Conservation (phyloP, 2,113 vertebrate genomes). For the Globicephala melas region DNA sequence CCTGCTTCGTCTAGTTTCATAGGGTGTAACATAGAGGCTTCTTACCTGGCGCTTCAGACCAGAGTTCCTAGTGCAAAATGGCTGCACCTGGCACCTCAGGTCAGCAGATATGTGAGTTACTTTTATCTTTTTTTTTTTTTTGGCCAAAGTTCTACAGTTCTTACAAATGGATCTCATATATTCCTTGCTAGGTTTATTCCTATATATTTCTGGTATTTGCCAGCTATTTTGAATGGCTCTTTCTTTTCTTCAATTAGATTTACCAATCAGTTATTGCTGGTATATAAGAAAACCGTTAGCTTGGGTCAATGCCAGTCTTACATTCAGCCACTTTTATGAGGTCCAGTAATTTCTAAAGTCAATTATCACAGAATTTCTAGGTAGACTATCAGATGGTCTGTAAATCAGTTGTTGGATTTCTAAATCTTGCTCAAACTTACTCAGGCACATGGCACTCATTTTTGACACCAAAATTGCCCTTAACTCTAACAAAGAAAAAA, state of each 20-base stretch:
- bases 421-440: background rate
- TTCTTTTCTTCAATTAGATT: background rate
- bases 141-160: background rate
- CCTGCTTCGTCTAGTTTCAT: too few species aligned
- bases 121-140: background rate
- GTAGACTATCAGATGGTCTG: background rate
- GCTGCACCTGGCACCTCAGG: too few species aligned
- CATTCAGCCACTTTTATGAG: background rate
- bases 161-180: background rate
- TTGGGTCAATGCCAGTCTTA: background rate
- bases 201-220: background rate
- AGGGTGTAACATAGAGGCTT: too few species aligned
- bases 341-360: background rate
- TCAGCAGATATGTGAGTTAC: too few species aligned
- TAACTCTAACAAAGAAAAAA: background rate
- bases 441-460: background rate
- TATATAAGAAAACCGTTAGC: background rate
- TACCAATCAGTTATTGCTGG: background rate
- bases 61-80: too few species aligned
- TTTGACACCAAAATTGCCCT: background rate
- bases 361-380: background rate
- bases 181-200: background rate
- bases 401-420: background rate
- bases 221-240: background rate
- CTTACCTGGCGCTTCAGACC: too few species aligned